Conservation (phyloP, 2,888 invertebrate species). For the Heteromyza rotundicornis region DNA sequence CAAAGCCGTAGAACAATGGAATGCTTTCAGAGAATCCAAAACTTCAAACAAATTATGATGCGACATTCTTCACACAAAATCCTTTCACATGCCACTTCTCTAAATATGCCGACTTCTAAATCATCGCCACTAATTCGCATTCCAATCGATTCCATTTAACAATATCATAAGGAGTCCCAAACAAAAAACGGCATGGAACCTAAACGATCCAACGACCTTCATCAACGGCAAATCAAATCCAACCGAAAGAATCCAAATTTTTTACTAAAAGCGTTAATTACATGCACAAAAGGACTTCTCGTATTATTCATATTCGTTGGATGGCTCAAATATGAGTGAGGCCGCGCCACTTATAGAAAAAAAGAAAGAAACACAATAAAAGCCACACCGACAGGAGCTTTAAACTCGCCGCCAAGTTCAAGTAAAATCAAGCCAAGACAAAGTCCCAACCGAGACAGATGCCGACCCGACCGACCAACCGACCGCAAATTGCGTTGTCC, state of each 20-base stretch:
- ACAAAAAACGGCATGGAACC: not conserved
- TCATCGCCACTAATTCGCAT: not conserved
- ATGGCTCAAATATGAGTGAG: constrained; percentile 3
- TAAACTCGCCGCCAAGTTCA: not conserved
- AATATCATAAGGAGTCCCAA: not conserved
- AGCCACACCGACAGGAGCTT: not conserved
- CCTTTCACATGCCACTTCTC: too few species aligned
- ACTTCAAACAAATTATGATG: too few species aligned
- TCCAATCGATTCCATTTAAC: not conserved
- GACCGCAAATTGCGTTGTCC: constrained; percentile 61
- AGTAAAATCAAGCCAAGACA: not conserved
- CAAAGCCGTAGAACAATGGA: too few species aligned
- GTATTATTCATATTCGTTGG: constrained; percentile 25
- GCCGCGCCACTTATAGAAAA: not conserved
- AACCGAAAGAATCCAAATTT: constrained; percentile 37
- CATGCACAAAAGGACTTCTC: constrained; percentile 34
- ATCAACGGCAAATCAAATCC: constrained; percentile 24
- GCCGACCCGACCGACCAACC: not conserved
- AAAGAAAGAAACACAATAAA: constrained; percentile 9
- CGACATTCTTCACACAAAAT: too few species aligned
- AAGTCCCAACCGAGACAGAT: not conserved
- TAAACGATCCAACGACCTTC: constrained; percentile 43
- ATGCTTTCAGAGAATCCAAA: too few species aligned
- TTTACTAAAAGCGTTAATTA: constrained; percentile 60
- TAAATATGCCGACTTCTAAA: not conserved